phyloP scores from a whole-genome alignment of 2,113 vertebrate species.

The Chlamydotis undulata region DNA sequence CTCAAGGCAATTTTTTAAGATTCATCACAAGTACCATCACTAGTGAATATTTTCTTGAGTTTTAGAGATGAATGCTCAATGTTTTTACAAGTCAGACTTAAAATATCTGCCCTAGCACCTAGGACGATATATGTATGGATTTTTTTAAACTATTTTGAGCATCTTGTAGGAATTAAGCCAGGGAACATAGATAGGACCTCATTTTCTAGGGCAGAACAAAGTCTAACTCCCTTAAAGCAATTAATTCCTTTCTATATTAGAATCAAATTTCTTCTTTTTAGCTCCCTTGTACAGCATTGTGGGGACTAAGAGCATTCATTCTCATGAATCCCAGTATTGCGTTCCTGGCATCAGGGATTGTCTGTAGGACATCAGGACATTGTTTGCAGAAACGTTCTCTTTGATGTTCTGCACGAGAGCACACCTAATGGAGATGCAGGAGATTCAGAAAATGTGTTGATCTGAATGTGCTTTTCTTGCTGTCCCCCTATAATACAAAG shows the following conservation, averaged over 20 bases:
- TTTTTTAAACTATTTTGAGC: not conserved
- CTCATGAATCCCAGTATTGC: not conserved
- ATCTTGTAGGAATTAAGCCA: not conserved
- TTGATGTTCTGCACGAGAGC: not conserved
- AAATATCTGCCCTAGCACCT: not conserved
- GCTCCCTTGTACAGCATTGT: not conserved
- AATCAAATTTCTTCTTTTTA: not conserved
- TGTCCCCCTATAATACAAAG: not conserved
- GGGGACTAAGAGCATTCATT: not conserved
- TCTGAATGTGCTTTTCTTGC: not conserved
- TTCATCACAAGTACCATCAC: not conserved
- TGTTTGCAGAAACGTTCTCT: not conserved
- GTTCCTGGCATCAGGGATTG: not conserved
- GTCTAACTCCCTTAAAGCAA: not conserved
- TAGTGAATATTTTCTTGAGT: not conserved
- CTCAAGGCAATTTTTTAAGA: not conserved
- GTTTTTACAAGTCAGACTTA: not conserved
- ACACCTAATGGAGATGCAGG: fast-evolving
- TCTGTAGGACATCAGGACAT: not conserved
- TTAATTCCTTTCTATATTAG: not conserved
- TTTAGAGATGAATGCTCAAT: not conserved
- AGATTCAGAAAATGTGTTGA: not conserved
- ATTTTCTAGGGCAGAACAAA: not conserved
- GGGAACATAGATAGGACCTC: not conserved
- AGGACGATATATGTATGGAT: not conserved